These are phyloP conservation scores for Bufotes viridis DNA, from an alignment of 2,797 vertebrate genomes.

Conservation along the genomic window DNA sequence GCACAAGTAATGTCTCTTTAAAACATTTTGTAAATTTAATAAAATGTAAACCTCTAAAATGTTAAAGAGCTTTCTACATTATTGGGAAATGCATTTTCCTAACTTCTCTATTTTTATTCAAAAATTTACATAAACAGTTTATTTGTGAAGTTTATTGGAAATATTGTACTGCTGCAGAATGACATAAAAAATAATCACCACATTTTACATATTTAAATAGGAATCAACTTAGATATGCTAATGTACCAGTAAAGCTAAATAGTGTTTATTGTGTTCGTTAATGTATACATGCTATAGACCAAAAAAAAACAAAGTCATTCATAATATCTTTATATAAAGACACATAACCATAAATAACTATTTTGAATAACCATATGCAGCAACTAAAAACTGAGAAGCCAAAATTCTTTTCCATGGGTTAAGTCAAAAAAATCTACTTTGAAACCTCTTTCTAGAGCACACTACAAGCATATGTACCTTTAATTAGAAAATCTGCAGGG, in stretches of 20 bases:
- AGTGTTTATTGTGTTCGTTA: neutral
- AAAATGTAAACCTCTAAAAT: neutral
- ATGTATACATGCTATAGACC: slow-evolving; percentile 11
- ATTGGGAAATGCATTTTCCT: neutral
- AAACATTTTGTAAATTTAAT: too few species aligned
- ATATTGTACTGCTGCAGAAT: slow-evolving; percentile 13
- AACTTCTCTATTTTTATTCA: neutral
- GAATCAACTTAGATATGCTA: slow-evolving; percentile 10
- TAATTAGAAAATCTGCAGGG: slow-evolving; percentile 61
- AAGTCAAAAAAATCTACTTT: slow-evolving; percentile 48
- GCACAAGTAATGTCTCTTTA: too few species aligned
- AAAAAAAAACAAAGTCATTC: slow-evolving; percentile 6
- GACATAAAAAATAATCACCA: slow-evolving; percentile 6
- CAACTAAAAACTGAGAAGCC: slow-evolving; percentile 53
- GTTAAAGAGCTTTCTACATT: neutral
- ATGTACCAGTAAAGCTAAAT: slow-evolving; percentile 12
- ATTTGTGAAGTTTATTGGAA: slow-evolving; percentile 17
- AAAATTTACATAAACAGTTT: neutral
- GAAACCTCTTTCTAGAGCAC: slow-evolving; percentile 56
- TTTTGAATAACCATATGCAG: slow-evolving; percentile 37
- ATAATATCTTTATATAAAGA: slow-evolving; percentile 24
- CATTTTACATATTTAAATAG: slow-evolving; percentile 13
- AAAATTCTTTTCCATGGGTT: slow-evolving; percentile 59
- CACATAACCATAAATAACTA: slow-evolving; percentile 13
- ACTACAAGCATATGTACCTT: slow-evolving; percentile 60